Percentiles rank a stretch among this genome's conserved stretches.
Conservation (phyloP, 2,888 invertebrate species). For the Drosophila paranaensis region DNA sequence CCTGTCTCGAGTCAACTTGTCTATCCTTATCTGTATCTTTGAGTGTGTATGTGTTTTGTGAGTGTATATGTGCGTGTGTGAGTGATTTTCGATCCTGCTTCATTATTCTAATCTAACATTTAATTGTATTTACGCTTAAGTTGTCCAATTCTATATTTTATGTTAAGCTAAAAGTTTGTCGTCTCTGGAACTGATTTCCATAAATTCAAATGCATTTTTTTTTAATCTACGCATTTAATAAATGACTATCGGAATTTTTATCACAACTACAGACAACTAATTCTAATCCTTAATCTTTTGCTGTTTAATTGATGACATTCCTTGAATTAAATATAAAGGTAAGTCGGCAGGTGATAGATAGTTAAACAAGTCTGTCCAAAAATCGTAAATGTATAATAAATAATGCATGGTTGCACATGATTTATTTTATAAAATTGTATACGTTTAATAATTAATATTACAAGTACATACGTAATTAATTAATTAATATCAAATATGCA, state of each 20-base stretch:
- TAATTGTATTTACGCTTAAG: conserved; percentile 65
- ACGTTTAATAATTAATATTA: conserved; percentile 82
- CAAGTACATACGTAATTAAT: conserved; percentile 72
- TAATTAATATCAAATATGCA: conserved; percentile 83
- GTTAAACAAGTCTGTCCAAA: neutral
- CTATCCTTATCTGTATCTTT: conserved; percentile 10
- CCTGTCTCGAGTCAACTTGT: conserved; percentile 24
- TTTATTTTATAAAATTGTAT: conserved; percentile 83
- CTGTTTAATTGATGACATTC: no score
- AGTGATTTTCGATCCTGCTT: conserved; percentile 17
- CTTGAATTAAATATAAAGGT: neutral
- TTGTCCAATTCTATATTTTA: conserved; percentile 40
- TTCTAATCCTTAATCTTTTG: neutral
- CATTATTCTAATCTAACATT: conserved; percentile 53
- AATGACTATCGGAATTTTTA: conserved; percentile 34
- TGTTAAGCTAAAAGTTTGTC: conserved; percentile 37
- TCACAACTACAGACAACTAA: neutral
- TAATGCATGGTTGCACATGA: conserved; percentile 61
- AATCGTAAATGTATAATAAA: conserved; percentile 21
- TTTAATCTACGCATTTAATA: conserved; percentile 52
- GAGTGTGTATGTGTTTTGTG: conserved; percentile 24
- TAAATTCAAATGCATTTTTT: conserved; percentile 44
- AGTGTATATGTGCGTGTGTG: conserved; percentile 26
- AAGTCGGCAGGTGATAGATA: neutral
- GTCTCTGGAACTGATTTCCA: conserved; percentile 34